phyloP scores from a whole-genome alignment of 1,140 invertebrate genomes.

The Psilanteris sp. region DNA sequence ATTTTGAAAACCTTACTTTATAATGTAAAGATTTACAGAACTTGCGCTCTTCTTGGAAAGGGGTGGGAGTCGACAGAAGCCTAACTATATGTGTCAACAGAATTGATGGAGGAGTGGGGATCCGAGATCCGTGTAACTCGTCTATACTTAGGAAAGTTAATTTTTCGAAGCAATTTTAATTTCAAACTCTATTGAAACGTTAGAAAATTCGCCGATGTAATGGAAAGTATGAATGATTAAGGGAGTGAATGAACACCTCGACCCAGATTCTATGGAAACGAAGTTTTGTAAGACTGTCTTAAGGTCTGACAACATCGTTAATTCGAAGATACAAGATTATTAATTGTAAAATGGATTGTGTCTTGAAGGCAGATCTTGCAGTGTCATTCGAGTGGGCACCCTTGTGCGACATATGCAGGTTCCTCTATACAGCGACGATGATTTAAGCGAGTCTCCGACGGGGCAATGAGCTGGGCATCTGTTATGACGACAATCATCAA shows the following conservation, averaged over 20 bases:
- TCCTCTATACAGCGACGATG: slow-evolving; percentile 42
- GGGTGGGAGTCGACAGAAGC: no score
- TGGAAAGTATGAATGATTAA: neutral
- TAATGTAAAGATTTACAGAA: no score
- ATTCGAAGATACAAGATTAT: slow-evolving; percentile 51
- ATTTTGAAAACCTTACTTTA: no score
- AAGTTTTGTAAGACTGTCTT: slow-evolving; percentile 7
- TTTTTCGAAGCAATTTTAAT: slow-evolving; percentile 3
- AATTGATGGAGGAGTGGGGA: no score
- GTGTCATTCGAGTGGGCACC: slow-evolving; percentile 48
- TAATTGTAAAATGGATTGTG: slow-evolving; percentile 54
- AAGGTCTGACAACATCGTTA: slow-evolving; percentile 39
- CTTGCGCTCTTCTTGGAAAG: no score
- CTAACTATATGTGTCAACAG: no score
- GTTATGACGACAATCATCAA: slow-evolving; percentile 64
- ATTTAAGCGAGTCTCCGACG: slow-evolving; percentile 58
- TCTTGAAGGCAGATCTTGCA: slow-evolving; percentile 47
- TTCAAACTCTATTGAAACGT: neutral
- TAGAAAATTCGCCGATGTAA: neutral
- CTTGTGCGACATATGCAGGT: slow-evolving; percentile 47
- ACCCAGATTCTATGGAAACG: slow-evolving; percentile 23
- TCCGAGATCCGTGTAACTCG: no score
- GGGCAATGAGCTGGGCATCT: slow-evolving; percentile 49
- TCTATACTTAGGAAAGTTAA: no score
- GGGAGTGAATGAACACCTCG: slow-evolving; percentile 3